Conservation (phyloP, 1,140 invertebrate species). For the Drosophila arizonae region DNA sequence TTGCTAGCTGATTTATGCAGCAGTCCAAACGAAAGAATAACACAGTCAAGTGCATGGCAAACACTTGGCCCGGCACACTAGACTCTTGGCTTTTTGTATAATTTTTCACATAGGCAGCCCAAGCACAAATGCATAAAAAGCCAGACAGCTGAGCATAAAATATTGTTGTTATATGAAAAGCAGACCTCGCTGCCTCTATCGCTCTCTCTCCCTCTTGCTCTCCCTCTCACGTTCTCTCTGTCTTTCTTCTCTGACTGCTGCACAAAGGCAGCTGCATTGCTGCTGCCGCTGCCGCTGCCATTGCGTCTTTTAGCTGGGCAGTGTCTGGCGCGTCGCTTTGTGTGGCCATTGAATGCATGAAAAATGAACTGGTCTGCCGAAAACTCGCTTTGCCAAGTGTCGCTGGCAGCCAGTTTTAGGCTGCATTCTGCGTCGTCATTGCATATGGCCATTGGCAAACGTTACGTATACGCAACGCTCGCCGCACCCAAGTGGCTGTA, state of each 20-base stretch:
- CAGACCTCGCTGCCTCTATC: slow-evolving; percentile 23
- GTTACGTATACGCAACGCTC: slow-evolving; percentile 60
- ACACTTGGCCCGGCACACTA: slow-evolving; percentile 58
- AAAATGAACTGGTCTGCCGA: slow-evolving; percentile 67
- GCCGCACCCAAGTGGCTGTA: slow-evolving; percentile 46
- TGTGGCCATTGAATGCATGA: slow-evolving; percentile 71
- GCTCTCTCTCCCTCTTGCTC: not conserved
- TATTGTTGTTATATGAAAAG: slow-evolving; percentile 81
- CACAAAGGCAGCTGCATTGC: slow-evolving; percentile 23
- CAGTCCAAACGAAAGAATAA: slow-evolving; percentile 68
- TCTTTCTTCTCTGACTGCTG: not conserved
- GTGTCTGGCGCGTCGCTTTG: slow-evolving; percentile 53
- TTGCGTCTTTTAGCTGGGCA: slow-evolving; percentile 32
- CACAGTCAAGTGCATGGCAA: slow-evolving; percentile 78
- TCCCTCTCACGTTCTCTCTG: not conserved
- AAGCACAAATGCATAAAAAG: slow-evolving; percentile 73
- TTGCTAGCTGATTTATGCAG: slow-evolving; percentile 66
- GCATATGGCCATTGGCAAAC: slow-evolving; percentile 21
- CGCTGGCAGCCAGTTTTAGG: slow-evolving; percentile 67
- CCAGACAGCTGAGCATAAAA: slow-evolving; percentile 80
- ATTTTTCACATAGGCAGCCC: slow-evolving; percentile 75
- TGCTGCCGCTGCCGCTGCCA: slow-evolving; percentile 25
- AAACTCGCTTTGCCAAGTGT: slow-evolving; percentile 59
- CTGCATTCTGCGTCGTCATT: slow-evolving; percentile 67
- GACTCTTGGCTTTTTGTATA: slow-evolving; percentile 69